These are phyloP conservation scores for Brachionus calyciflorus DNA, from an alignment of 1,140 invertebrate species.

Conservation along the genomic window DNA sequence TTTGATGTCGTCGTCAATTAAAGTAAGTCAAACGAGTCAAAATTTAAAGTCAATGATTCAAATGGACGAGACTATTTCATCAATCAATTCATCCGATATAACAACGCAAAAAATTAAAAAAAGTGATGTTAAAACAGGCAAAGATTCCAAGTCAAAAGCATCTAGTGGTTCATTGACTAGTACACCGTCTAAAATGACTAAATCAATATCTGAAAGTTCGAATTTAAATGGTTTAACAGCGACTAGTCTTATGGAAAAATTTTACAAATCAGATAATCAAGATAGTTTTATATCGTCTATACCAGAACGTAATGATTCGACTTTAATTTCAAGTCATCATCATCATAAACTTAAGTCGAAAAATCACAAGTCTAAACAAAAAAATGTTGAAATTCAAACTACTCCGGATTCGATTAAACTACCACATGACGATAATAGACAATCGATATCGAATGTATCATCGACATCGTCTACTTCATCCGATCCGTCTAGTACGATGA, in stretches of 20 bases:
- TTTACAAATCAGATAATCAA: conserved; percentile 20
- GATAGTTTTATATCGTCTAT: conserved; percentile 36
- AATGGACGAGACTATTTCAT: conserved; percentile 34
- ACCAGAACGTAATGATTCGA: conserved; percentile 26
- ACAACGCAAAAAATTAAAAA: neutral
- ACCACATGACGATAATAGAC: neutral
- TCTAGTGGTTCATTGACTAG: conserved; percentile 40
- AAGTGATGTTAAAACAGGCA: neutral
- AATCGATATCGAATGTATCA: conserved; percentile 17
- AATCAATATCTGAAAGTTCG: conserved; percentile 34
- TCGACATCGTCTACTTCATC: conserved; percentile 16
- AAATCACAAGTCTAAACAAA: conserved; percentile 12
- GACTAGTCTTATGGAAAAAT: conserved; percentile 29
- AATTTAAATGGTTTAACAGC: conserved; percentile 22
- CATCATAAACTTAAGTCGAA: neutral
- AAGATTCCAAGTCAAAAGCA: neutral
- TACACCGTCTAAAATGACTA: conserved; percentile 37
- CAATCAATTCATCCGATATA: conserved; percentile 30
- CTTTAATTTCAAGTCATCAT: neutral
- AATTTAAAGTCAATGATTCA: conserved; percentile 10
- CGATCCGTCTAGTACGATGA: neutral
- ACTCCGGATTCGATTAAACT: neutral
- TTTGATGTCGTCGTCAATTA: conserved; percentile 21
- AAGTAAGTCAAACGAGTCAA: neutral
- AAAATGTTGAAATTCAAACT: conserved; percentile 31